Evolutionary conservation across 2,888 invertebrate species (phyloP), one percentile per base, ranked within the genome.

Genomic region (Pristionchus fissidentatus): DNA sequence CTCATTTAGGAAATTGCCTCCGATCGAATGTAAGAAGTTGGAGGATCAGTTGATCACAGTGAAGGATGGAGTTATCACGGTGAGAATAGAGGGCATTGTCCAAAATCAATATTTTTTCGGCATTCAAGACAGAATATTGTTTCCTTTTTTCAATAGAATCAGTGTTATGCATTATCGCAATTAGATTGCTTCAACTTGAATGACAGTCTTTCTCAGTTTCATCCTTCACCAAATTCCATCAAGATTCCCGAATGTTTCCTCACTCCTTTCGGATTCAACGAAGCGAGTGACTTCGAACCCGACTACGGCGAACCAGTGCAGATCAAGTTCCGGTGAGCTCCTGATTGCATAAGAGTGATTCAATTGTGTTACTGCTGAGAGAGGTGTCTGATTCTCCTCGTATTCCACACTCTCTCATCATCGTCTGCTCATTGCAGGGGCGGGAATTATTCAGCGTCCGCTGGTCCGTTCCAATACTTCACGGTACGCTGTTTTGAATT

Each of bases 201-300:
- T n/a, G n/a, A n/a, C n/a, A n/a, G n/a, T n/a, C n/a, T n/a, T n/a
- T n/a, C n/a, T n/a, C n/a, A 66, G 66, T n/a, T 66, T 5, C n/a
- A 66, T 66, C 38, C 38, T 41, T 2, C 66, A 38, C n/a, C 38
- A 15, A 66, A 66, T n/a, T 38, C 66, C 22, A n/a, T 38, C 15
- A 19, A 35, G 4, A 13, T 75, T 75, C 78, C 78, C 22, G 26
- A 35, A 22, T 78, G 78, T 43, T 55, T 38, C 38, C 52, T 78
- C 15, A 78, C 78, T 35, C 55, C 78, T 8, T 55, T 78, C 26
- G 78, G 38, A 78, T 78, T 78, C 55, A 78, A 78, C 38, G 78
- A 55, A n/a, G 55, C 35, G 0, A 35, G 35, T 0, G 78, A 78
- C 55, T 78, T 78, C 55, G 78, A 78, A 55, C 78, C 78, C 29